These are phyloP conservation scores for Copidosoma floridanum DNA, from an alignment of 1,140 invertebrate species.

Conservation along the genomic window DNA sequence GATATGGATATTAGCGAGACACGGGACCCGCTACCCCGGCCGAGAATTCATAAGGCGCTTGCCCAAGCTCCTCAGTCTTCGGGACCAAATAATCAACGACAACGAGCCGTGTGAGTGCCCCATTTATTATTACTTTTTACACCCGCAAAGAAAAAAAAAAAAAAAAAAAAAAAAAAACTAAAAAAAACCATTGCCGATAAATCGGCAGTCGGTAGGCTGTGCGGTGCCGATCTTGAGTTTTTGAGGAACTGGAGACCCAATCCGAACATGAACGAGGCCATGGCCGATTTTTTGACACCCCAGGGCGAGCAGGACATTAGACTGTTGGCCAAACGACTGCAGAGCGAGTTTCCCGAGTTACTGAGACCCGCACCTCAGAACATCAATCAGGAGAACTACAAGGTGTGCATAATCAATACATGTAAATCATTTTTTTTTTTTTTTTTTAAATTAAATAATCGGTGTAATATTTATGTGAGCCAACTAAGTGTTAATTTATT, in stretches of 20 bases:
- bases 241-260: slow-evolving; percentile 45
- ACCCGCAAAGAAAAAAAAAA: too few relatives aligned
- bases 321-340: slow-evolving; percentile 45
- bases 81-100: slow-evolving; percentile 41
- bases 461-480: background rate
- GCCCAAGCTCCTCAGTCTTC: slow-evolving; percentile 36
- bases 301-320: slow-evolving; percentile 49
- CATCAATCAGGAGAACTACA: slow-evolving; percentile 35
- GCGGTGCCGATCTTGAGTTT: slow-evolving; percentile 48
- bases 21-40: slow-evolving; percentile 47
- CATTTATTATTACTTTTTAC: too few relatives aligned
- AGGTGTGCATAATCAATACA: slow-evolving; percentile 31
- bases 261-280: slow-evolving; percentile 30
- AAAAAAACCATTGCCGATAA: too few relatives aligned
- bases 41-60: slow-evolving; percentile 33
- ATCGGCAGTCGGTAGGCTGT: slow-evolving; percentile 48
- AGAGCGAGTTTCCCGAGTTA: slow-evolving; percentile 47
- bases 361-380: slow-evolving; percentile 30
- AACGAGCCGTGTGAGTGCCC: too few relatives aligned
- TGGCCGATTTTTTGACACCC: slow-evolving; percentile 39
- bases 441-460: too few relatives aligned
- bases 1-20: slow-evolving; percentile 48
- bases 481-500: background rate
- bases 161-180: too few relatives aligned
- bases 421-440: background rate